These are phyloP conservation scores for Phrynocephalus guinanensis DNA, from an alignment of 2,797 vertebrate species.

Conservation along the genomic window DNA sequence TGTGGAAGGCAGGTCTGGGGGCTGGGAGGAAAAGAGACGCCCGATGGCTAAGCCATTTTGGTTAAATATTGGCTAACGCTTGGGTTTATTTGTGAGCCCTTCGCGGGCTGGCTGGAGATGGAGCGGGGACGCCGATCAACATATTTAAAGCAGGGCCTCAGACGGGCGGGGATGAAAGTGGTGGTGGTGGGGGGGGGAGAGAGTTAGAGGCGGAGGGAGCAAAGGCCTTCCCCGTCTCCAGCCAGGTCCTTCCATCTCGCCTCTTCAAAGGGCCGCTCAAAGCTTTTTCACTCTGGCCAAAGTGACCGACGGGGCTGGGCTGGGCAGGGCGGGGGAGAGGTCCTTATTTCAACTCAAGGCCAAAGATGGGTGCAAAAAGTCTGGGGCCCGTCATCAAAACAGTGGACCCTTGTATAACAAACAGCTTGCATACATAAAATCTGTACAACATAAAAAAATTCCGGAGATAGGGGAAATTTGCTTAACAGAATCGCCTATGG, in stretches of 20 bases:
- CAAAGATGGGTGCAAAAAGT: too few relatives aligned
- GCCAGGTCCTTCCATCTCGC: slow-evolving; percentile 56
- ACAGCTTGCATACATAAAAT: too few relatives aligned
- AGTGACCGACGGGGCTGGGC: slow-evolving; percentile 4
- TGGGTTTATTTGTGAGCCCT: slow-evolving; percentile 73
- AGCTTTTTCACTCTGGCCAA: slow-evolving; percentile 25
- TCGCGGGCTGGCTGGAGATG: slow-evolving; percentile 54
- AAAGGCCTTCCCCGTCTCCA: slow-evolving; percentile 50
- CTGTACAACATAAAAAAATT: too few relatives aligned
- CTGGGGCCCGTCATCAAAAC: not conserved
- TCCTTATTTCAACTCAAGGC: not conserved
- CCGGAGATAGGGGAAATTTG: too few relatives aligned
- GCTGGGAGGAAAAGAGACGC: not conserved
- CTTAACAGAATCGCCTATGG: too few relatives aligned
- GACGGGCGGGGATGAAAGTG: not conserved
- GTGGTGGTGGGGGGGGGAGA: not conserved
- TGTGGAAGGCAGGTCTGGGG: not conserved
- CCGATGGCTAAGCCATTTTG: slow-evolving; percentile 82
- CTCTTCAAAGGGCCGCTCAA: slow-evolving; percentile 65
- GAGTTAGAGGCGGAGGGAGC: slow-evolving; percentile 35
- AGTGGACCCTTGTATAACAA: too few relatives aligned
- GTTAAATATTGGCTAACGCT: slow-evolving; percentile 88
- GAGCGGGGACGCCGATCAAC: slow-evolving; percentile 17
- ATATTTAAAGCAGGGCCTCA: slow-evolving; percentile 25
- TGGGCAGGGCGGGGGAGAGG: not conserved